Conservation (phyloP, 1,140 invertebrate genomes). For the Ostrea denselamellosa region DNA sequence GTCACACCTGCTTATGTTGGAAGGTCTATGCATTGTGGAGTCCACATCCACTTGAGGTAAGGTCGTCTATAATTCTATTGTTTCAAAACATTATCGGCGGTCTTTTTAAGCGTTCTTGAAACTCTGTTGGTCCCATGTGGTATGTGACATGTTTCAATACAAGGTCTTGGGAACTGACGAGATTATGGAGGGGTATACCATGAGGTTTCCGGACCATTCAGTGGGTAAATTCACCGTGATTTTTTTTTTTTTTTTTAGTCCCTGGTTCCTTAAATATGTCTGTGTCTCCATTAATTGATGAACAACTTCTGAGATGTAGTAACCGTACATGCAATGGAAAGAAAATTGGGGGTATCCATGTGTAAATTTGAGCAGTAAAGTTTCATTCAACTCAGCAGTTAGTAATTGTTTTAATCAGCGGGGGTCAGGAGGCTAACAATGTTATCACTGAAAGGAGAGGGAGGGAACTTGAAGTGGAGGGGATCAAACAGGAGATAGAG, state of each 20-base stretch:
- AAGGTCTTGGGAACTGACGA: no score
- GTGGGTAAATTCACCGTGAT: no score
- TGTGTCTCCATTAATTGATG: no score
- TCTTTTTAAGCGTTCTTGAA: no score
- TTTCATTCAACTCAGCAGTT: background rate
- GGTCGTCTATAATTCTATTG: background rate
- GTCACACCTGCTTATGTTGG: background rate
- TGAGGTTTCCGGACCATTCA: no score
- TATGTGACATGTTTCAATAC: no score
- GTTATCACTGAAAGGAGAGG: background rate
- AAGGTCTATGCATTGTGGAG: background rate
- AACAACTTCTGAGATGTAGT: no score
- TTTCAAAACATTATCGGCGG: background rate
- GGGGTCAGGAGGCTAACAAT: background rate
- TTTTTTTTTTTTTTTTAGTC: no score
- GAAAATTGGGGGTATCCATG: background rate
- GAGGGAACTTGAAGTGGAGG: background rate
- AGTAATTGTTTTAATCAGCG: constrained; percentile 29
- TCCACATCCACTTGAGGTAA: background rate
- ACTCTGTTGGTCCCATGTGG: no score
- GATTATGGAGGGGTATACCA: no score
- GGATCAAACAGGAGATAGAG: background rate
- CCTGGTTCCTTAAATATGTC: no score
- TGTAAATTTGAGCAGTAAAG: background rate
- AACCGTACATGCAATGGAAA: no score